Evolutionary conservation across 2,113 vertebrate species (phyloP), one percentile per base, ranked within the genome.

Genomic region (Baryphthengus martii): DNA sequence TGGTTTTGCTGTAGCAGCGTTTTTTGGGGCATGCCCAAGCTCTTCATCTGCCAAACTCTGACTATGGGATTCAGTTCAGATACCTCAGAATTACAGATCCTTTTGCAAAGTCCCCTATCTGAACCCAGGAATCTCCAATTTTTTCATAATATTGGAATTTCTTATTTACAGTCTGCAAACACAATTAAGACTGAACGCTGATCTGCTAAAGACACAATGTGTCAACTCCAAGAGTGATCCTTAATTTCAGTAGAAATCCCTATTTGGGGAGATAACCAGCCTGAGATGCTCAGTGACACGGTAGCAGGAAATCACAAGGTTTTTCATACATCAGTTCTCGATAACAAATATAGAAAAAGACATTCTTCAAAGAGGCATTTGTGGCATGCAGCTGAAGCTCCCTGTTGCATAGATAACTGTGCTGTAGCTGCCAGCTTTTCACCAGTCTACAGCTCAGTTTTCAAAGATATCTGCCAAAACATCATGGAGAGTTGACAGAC

Each of bases 381-480:
- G 45, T 74, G 81, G 77, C 40, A 76, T 68, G 81, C 37, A 96
- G 78, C 71, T 91, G 93, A 75, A 93, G 77, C 67, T 91, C 55
- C n/a, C 44, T 47, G n/a, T 65, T 85, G 62, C 82, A 88, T 11
- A 79, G 81, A 35, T 40, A 88, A 65, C 72, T 90, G 80, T 37
- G 72, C 66, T 82, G 70, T 50, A 86, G 67, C 62, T 78, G 95
- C 63, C 85, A 96, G 85, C 80, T 92, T 85, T 75, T 81, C 89
- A 75, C 26, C 70, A 92, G 76, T 85, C 75, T 59, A 56, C 89
- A 75, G 81, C 82, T 95, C 65, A 10, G 37, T 58, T 85, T 85
- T 95, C 85, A 90, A 89, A 93, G 77, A 23, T 17, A 74, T 52
- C 88, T 96, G 94, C 91, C 92, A 96, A 84, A 94, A 71, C 56